Evolutionary conservation across 2,888 invertebrate genomes (phyloP), one percentile per base, ranked within the genome.

Genomic region (Drosophila tanythrix): DNA sequence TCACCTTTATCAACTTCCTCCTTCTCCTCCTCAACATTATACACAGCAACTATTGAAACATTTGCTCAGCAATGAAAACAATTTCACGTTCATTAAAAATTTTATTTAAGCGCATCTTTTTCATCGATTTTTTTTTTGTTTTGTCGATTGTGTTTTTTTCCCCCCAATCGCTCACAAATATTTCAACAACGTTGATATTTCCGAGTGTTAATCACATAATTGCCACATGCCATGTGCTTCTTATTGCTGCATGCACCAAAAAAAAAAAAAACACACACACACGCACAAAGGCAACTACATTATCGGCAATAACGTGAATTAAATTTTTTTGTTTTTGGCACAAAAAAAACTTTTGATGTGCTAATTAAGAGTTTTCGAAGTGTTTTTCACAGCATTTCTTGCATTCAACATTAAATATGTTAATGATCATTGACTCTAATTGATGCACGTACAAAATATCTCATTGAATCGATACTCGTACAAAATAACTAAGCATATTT

Each of bases 51-150:
- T 72, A 85, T 80, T 80, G 76, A 78, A 79, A 79, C 81, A 83
- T 81, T 81, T 83, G 67, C 64, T 51, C 65, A 74, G 62, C 71
- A 83, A 70, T 67, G 70, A 75, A 82, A 79, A 84, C 62, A 86
- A 88, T 88, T 88, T 88, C 80, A 85, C 82, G 87, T 85, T 85
- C 83, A 85, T 84, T 84, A 78, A 76, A 68, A 55, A 55, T 57
- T 62, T 64, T 51, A 36, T 43, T 48, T 29, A 50, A 35, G 36
- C 33, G 33, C 36, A 52, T 55, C 40, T 35, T 43, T 51, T n/a
- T 27, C 58, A n/a, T 68, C 67, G 57, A 62, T 48, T 40, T 21
- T 60, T 59, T 25, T 15, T 5, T 50, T 13, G 25, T 7, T 29
- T 29, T 29, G 7, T 21, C 29, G 21, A 25, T 18, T 59, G 6